Evolutionary conservation across 2,888 invertebrate genomes (phyloP).

Genomic region (Andrena minutula): DNA sequence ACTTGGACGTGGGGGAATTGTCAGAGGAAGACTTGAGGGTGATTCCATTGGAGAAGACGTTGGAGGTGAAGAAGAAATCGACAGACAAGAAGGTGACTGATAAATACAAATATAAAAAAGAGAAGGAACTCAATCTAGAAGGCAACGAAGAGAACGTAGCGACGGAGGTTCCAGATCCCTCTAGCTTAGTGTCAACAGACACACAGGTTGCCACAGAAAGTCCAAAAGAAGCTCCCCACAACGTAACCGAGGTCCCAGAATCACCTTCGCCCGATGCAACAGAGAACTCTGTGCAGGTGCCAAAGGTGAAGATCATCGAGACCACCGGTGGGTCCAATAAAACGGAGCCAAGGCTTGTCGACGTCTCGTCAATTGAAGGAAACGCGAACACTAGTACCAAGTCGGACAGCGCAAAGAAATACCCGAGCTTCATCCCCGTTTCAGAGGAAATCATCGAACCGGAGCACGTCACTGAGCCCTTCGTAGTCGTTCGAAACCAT

Average conservation of each 20-base stretch:
- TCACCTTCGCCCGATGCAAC: constrained; percentile 32
- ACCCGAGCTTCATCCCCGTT: constrained; percentile 80
- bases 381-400: not conserved
- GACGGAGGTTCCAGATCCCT: constrained; percentile 42
- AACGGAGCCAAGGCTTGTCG: constrained; percentile 9
- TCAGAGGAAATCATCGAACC: constrained; percentile 78
- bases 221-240: constrained; percentile 33
- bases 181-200: constrained; percentile 35
- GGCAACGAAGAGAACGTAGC: constrained; percentile 54
- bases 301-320: constrained; percentile 67
- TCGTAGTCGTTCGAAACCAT: constrained; percentile 54
- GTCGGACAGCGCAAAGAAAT: constrained; percentile 43
- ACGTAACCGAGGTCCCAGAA: constrained; percentile 7
- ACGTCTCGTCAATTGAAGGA: not conserved
- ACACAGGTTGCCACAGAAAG: not conserved
- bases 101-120: constrained; percentile 72
- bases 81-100: constrained; percentile 69
- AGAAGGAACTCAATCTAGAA: constrained; percentile 70
- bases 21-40: constrained; percentile 78
- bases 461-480: constrained; percentile 66
- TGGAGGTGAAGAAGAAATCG: constrained; percentile 65
- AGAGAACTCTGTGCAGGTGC: constrained; percentile 54
- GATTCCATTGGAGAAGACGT: constrained; percentile 77
- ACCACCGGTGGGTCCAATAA: constrained; percentile 46
- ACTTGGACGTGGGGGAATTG: constrained; percentile 63